Base-by-base conservation (phyloP, 2,113 vertebrate genomes). In the Colistium nudipinnis region DNA sequence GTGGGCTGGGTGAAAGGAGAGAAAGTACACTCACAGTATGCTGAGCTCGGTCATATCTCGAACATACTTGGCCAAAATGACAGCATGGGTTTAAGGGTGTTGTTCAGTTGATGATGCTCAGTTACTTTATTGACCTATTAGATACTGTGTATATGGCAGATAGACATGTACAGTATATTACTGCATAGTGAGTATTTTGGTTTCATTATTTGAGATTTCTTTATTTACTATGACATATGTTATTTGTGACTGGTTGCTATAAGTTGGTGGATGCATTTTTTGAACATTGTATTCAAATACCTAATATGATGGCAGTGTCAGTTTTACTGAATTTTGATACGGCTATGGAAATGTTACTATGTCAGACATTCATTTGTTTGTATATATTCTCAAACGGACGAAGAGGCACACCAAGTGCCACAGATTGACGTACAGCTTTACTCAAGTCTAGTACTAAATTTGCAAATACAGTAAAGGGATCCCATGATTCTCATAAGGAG, bases 401-500 rank as follows among this genome's bases (percentile, higher is more conserved):
- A 3, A 49, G 27, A 27, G 30, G 14, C 0, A 19, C 6, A 13
- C 13, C 33, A 44, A 60, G 25, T 52, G 13, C 20, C 12, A 24
- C 36, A 30, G 1, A 51, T 59, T 64, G 19, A 72, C 36, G 24
- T 30, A 14, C 16, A 59, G 31, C 31, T 4, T 31, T 30, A 0
- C 70, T 65, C 31, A 38, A 43, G 33, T 67, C 13, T 22, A n/a
- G 27, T 17, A 47, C 25, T 73, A 63, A 4, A 57, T 53, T 65
- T 53, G 54, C 49, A 39, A 7, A 41, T 17, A 17, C 62, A 76
- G 43, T 55, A 59, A 70, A 62, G 38, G 48, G 44, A 59, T 44
- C 48, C 31, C 56, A 1, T 6, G 41, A 63, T 48, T 52, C 14
- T 56, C 6, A 1, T 13, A 25, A 41, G 12, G 20, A 63, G 44